A percentile compares a stretch with the other conserved stretches of the same genome.
phyloP scores from a whole-genome alignment of 2,797 vertebrate genomes.

The Serranus cabrilla region DNA sequence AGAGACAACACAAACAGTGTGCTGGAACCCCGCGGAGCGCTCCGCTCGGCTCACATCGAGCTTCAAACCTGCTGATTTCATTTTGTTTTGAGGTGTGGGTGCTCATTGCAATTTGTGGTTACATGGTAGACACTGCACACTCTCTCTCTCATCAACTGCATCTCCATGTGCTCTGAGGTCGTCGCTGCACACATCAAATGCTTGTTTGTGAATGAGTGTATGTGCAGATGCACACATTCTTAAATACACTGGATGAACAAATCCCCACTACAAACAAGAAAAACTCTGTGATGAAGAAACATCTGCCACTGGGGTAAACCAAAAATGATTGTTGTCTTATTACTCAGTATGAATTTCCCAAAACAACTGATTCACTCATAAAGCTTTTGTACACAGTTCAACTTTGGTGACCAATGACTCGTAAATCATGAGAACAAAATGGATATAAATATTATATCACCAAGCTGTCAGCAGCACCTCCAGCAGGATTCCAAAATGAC shows the following conservation, averaged over 20 bases:
- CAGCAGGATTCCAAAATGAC: too few species aligned
- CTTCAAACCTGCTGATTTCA: constrained; percentile 24
- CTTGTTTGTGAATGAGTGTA: neutral
- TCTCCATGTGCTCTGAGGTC: neutral
- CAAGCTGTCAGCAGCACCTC: too few species aligned
- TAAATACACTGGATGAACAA: neutral
- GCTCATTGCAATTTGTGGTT: constrained; percentile 24
- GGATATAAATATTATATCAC: too few species aligned
- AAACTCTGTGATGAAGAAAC: neutral
- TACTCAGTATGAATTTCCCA: too few species aligned
- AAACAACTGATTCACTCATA: neutral
- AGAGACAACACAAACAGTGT: constrained; percentile 37
- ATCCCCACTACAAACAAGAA: neutral
- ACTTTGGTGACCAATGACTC: too few species aligned
- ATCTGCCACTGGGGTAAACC: neutral
- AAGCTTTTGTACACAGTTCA: neutral
- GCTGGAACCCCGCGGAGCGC: constrained; percentile 15
- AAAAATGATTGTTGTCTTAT: neutral
- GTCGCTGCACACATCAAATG: constrained; percentile 5
- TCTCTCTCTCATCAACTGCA: neutral
- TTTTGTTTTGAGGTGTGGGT: constrained; percentile 31
- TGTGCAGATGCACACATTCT: neutral
- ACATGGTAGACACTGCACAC: neutral
- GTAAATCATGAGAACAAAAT: too few species aligned
- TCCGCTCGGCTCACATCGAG: neutral